Base-by-base conservation (phyloP, 1,140 invertebrate species). In the Plectrocnemia conspersa region DNA sequence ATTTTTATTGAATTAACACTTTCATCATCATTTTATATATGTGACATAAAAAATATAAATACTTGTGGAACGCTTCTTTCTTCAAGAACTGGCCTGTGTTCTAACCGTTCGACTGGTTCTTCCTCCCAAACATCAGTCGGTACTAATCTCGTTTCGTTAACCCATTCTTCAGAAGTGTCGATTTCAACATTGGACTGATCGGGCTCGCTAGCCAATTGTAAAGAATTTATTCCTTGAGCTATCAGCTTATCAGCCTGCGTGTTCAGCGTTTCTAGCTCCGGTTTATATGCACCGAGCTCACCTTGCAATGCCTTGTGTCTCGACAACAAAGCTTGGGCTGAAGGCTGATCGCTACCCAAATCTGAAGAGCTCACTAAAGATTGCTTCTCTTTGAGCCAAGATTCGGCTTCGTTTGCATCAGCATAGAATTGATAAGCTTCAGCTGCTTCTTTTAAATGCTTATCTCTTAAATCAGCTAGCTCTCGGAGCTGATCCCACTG, bases 341-440 rank as follows among this genome's bases (percentile, higher is more conserved):
- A 88, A 0, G 90, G 86, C 64, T 96, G 93, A 72, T 96, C 93
- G 25, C 82, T 81, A 2, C 93, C 93, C 63, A 87, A 89, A 73
- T 97, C 93, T 22, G 81, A 80, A 0, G 89, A 92, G n/a, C 82
- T 80, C 1, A 93, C 88, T 18, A 98, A 73, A 0, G 91, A 83
- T 69, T 89, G 85, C 69, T 93, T 93, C 68, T 97, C 93, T 59
- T 91, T 88, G 74, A 98, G 84, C 93, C 94, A 98, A 0, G 93
- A 96, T 64, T 98, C 95, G 0, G 93, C 89, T 69, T 99, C 96
- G 71, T 98, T 97, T 0, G 93, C 94, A 74, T 98, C 95, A 1
- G 92, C 86, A 67, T 94, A 95, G 74, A 94, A 97, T 79, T 89
- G 87, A 64, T 93, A 95, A 7, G 94, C 93, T 68, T 97, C 92